phyloP scores from a whole-genome alignment of 2,888 invertebrate genomes.

The Drosophila imparisetae region DNA sequence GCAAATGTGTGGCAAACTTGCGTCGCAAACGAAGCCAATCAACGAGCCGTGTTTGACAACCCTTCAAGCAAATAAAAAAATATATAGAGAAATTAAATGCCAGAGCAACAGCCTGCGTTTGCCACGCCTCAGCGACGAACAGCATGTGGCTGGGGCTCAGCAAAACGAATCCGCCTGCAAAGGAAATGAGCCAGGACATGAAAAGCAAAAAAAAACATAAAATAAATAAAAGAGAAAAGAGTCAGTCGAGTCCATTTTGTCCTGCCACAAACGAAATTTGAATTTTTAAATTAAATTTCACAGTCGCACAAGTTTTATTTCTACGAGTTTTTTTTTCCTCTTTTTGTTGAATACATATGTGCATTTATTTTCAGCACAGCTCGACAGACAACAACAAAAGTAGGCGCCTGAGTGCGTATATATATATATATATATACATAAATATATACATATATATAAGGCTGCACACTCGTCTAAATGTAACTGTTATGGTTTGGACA shows the following conservation, averaged over 20 bases:
- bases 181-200: constrained; percentile 62
- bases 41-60: constrained; percentile 43
- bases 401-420: constrained; percentile 1
- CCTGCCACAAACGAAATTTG: constrained; percentile 57
- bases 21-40: constrained; percentile 48
- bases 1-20: constrained; percentile 51
- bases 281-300: constrained; percentile 79
- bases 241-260: constrained; percentile 40
- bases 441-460: not conserved
- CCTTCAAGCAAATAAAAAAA: constrained; percentile 29
- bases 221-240: constrained; percentile 12
- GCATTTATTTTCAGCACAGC: not conserved
- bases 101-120: constrained; percentile 54
- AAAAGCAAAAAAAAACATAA: constrained; percentile 19
- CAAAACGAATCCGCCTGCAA: constrained; percentile 36
- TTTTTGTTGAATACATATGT: constrained; percentile 9
- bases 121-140: constrained; percentile 48
- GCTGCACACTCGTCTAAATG: constrained; percentile 47
- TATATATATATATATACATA: not conserved
- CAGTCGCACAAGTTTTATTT: constrained; percentile 50
- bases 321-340: not conserved
- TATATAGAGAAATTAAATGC: constrained; percentile 6
- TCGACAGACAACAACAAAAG: constrained; percentile 12
- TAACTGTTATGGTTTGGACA: constrained; percentile 72
- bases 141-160: constrained; percentile 49